Conservation (phyloP, 2,888 invertebrate species). For the Allophyes oxyacanthae region DNA sequence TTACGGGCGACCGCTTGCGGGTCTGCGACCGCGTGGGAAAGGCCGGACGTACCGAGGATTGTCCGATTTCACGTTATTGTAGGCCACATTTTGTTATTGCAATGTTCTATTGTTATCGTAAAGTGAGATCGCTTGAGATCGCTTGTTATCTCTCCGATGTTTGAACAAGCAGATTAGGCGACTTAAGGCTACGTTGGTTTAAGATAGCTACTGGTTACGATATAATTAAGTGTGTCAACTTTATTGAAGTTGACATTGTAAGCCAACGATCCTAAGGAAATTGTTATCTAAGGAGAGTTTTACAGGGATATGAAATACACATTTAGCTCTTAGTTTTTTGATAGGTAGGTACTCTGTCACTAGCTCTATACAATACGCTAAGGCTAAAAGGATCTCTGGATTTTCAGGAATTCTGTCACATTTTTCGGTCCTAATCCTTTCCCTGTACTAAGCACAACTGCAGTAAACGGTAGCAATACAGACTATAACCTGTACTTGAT, state of each 20-base stretch:
- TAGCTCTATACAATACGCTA: too few relatives aligned
- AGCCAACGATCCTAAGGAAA: conserved; percentile 30
- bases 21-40: conserved; percentile 83
- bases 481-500: conserved; percentile 3
- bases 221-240: conserved; percentile 40
- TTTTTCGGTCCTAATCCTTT: too few relatives aligned
- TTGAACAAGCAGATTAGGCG: conserved; percentile 49
- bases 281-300: conserved; percentile 29
- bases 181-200: conserved; percentile 40
- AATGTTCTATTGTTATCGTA: conserved; percentile 48
- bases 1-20: conserved; percentile 65
- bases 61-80: conserved; percentile 63
- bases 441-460: too few relatives aligned
- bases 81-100: conserved; percentile 52
- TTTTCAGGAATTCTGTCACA: too few relatives aligned
- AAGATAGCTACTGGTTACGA: conserved; percentile 46
- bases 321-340: too few relatives aligned
- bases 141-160: conserved; percentile 46
- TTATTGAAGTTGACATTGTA: conserved; percentile 37
- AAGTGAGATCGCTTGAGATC: conserved; percentile 48
- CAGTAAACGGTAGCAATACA: neutral
- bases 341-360: too few relatives aligned
- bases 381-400: too few relatives aligned
- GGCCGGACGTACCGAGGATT: conserved; percentile 61
- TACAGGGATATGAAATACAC: conserved; percentile 6